Evolutionary conservation across 2,113 vertebrate genomes (phyloP), one percentile per base, ranked within the genome.

Genomic region (Gymnarchus niloticus): DNA sequence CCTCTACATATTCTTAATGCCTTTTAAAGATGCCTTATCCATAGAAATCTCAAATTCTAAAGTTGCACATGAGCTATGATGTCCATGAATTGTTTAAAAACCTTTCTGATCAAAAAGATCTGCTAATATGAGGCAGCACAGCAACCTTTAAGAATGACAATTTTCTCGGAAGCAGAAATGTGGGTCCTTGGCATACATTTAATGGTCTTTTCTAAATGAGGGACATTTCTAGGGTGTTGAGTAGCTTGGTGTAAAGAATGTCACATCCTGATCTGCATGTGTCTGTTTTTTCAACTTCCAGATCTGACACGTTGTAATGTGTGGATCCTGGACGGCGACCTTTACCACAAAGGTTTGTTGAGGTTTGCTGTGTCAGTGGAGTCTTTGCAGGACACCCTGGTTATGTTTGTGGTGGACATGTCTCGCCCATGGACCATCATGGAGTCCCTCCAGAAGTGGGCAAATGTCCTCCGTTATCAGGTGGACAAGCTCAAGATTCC

Each of bases 381-480:
- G 89, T 95, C 96, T 0, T 92, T 99, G 90, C 92, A 93, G 23
- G 96, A 98, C 92, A 97, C 96, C 81, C 87, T 99, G 56, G 97
- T 96, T 46, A 92, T 99, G 88, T 98, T 99, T 88, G 98, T 99
- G 85, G 97, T 88, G 84, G 98, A 99, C 87, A 99, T 99, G 98
- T 98, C 98, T 83, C 95, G 96, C 87, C 98, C 98, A 83, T 99
- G 98, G 98, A 96, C 95, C 94, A 93, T 98, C 91, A 97, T 99
- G 97, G 98, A 99, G 91, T 98, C 98, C 8, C 93, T 99, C 90
- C 96, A 97, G 91, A 99, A 99, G 89, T 99, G 98, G 98, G 96
- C 97, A 85, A 98, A 97, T 89, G 98, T 99, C 85, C 94, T 99
- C 84, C 95, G 97, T 82, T 97, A 99, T 83, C 98, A 99, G 86